Evolutionary conservation across 2,113 vertebrate species (phyloP), one percentile per base, ranked within the genome.

Genomic region (Callipepla squamata): DNA sequence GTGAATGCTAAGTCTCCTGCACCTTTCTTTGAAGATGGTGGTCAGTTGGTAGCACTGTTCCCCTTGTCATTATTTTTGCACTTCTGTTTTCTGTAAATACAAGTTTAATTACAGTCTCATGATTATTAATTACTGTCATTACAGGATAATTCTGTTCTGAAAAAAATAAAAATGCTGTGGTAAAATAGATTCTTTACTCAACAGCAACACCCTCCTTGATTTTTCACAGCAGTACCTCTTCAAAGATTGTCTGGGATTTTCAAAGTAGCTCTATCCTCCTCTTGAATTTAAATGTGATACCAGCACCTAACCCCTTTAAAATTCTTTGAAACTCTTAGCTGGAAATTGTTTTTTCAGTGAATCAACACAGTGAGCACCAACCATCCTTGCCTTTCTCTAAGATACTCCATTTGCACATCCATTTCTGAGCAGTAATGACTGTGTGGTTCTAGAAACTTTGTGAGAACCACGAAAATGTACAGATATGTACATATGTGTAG

Each of bases 81-180:
- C 4, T 6, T 91, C 57, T 90, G 28, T 95, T 94, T 94, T 83
- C 70, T 89, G 36, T 94, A 95, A 91, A 93, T 93, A 69, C 45
- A 85, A 38, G 19, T 67, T 89, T 94, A 89, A 95, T 82, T 80
- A 76, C 70, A 62, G 69, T 45, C 75, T 82, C 53, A 50, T 92
- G 23, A 50, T 77, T 93, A 79, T 93, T 92, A 94, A 76, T 87
- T 74, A 61, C 57, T 89, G 91, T 53, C 83, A 86, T 18, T 62
- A 51, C n/a, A 80, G 34, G 36, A 34, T 42, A 93, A 94, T 32
- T 73, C 75, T 87, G 3, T 28, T 45, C 30, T 61, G 80, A 75
- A 90, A 77, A 66, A 90, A 77, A 36, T 36, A 70, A 53, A 59
- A 59, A 34, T 4, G 3, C 53, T 78, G 16, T 50, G 48, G 66